phyloP scores from a whole-genome alignment of 2,797 vertebrate species.

The Numenius phaeopus region DNA sequence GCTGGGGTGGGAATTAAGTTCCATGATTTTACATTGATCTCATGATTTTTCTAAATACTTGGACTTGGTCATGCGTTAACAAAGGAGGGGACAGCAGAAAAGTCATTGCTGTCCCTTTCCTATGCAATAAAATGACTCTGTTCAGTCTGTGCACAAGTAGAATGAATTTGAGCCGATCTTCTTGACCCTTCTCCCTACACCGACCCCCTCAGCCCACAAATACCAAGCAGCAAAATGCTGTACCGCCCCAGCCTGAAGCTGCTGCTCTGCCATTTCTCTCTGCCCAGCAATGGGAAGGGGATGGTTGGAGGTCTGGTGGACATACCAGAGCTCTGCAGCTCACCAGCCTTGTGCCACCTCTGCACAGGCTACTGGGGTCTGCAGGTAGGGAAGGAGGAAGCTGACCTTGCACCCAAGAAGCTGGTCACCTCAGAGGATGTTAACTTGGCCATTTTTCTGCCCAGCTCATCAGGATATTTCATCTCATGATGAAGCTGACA shows the following conservation, averaged over 20 bases:
- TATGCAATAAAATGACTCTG: not conserved
- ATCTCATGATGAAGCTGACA: not conserved
- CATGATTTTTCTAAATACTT: not conserved
- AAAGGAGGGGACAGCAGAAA: not conserved
- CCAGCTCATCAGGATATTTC: not conserved
- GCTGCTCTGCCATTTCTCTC: not conserved
- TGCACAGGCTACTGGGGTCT: accelerated
- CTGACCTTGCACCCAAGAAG: not conserved
- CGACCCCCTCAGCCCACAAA: accelerated
- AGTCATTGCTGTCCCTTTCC: not conserved
- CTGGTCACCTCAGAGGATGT: not conserved
- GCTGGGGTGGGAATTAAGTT: not conserved
- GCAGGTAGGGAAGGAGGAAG: not conserved
- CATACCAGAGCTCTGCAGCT: not conserved
- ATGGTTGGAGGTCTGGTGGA: not conserved
- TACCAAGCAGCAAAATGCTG: not conserved
- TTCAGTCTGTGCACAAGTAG: not conserved
- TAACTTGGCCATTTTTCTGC: not conserved
- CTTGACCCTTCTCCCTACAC: not conserved
- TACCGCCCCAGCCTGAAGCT: not conserved
- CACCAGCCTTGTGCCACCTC: not conserved
- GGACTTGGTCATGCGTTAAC: not conserved
- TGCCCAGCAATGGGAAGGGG: not conserved
- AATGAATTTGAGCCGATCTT: not conserved
- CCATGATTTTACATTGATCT: not conserved